Base-by-base conservation (phyloP, 2,888 invertebrate species). In the Himalopsyche japonica region DNA sequence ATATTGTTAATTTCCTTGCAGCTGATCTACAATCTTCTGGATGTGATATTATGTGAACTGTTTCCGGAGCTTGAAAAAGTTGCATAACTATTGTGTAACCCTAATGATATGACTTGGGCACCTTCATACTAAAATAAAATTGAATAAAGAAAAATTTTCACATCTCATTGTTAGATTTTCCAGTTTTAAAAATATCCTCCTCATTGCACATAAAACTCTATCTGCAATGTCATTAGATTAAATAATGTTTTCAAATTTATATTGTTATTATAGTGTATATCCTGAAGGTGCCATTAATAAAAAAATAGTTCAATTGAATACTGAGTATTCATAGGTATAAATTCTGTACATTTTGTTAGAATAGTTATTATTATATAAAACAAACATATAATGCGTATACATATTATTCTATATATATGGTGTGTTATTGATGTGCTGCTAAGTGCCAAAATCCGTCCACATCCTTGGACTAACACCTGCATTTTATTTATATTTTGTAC, bases 21-120 rank as follows among this genome's bases (percentile, higher is more conserved):
- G 94, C 90, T 97, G 87, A 94, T 95, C 86, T 97, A 97, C 90
- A 94, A 95, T 88, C 91, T 97, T 81, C 90, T 98, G 87, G 98
- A 98, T 89, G 92, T 95, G 82, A 92, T 97, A 82, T 88, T 97
- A 43, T 90, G 93, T 80, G 96, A 97, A 90, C 90, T 97, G 86
- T 97, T 96, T 91, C 97, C 97, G 0, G 96, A 96, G 89, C 88
- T 94, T 82, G 89, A 88, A 89, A 87, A 89, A 90, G 83, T 91
- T 81, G 49, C 80, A 82, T 79, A 84, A 80, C 64, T 84, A 81
- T 10, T 57, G 20, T 57, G 57, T 24, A 20, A 57, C 24, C 3
- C 0, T 24, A 20, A 57, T 57, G 1, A 57, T 20, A 20, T 57
- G 57, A 57, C 20, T 57, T 57, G 57, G 57, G 57, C 57, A 57